Conservation (phyloP, 1,140 invertebrate genomes). For the Fopius arisanus region DNA sequence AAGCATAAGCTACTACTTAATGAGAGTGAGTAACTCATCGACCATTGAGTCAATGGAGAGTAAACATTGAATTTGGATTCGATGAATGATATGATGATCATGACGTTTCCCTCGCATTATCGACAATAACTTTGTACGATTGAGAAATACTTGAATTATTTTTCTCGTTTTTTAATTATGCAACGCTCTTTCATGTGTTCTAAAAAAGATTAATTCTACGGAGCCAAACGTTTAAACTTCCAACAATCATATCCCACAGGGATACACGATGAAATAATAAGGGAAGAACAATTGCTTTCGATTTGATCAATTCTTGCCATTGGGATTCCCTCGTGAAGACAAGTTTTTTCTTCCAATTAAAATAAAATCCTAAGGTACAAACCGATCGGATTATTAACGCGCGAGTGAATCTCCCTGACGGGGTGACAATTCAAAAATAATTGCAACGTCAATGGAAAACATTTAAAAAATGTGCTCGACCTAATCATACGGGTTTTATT, state of each 20-base stretch:
- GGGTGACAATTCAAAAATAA: neutral
- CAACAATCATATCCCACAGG: neutral
- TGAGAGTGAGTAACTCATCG: neutral
- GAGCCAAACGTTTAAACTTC: neutral
- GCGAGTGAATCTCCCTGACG: neutral
- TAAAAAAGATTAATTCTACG: neutral
- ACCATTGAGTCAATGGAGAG: neutral
- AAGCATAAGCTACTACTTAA: neutral
- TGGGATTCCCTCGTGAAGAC: neutral
- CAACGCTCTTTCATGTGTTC: neutral
- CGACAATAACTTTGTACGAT: slow-evolving; percentile 3
- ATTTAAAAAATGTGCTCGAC: neutral
- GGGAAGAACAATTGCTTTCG: neutral
- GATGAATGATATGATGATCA: neutral
- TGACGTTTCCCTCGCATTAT: neutral
- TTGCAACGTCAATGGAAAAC: neutral
- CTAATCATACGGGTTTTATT: neutral
- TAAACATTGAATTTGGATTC: neutral
- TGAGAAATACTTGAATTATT: neutral
- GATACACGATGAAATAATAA: neutral
- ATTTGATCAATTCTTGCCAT: neutral
- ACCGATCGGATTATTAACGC: neutral
- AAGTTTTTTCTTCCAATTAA: neutral
- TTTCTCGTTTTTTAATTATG: neutral
- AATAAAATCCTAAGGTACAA: neutral